Base-by-base conservation (phyloP, 2,113 vertebrate species). In the Orientallactaga bullata region DNA sequence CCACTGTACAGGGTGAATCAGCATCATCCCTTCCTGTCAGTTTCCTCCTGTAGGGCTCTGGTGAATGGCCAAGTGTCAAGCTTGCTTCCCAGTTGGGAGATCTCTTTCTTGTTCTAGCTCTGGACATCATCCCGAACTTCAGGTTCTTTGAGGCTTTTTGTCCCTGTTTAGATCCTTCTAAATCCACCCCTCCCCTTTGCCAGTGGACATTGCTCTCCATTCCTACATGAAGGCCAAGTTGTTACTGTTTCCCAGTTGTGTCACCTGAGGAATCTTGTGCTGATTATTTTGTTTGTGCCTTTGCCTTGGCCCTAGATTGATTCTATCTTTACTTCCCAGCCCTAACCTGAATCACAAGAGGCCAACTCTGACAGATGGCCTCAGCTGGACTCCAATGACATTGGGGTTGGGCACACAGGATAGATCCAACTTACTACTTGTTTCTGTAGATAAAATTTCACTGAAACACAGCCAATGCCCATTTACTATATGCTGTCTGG, bases 361-460 rank as follows among this genome's bases (percentile, higher is more conserved):
- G 39, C 21, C 92, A 39, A 71, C 21, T 79, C 72, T 88, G 60
- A 23, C 42, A 58, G 21, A 83, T 4, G 63, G n/a, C n/a, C 39
- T 90, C 72, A 76, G 32, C 30, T 58, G 58, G n/a, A 1, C 39
- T 85, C n/a, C 24, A 35, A 72, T 74, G 65, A 23, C 66, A 47
- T 78, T 95, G 82, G 13, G 55, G 32, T 88, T 93, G 74, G 60
- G 11, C n/a, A 4, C 3, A 30, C 1, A 9, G 80, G 32, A 35
- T 61, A 89, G 90, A 78, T 89, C 17, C 20, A 37, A 51, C 2
- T 7, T 35, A 83, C 55, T 35, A 83, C 55, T 71, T 85, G n/a
- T 76, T 82, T 91, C 78, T 77, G 58, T 88, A 66, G 35, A 37
- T 78, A 79, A 85, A 65, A 39, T 79, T 86, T 55, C 55, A 55